Evolutionary conservation across 2,888 invertebrate genomes (phyloP), one percentile per base, ranked within the genome.

Genomic region (Anaspis maculata): DNA sequence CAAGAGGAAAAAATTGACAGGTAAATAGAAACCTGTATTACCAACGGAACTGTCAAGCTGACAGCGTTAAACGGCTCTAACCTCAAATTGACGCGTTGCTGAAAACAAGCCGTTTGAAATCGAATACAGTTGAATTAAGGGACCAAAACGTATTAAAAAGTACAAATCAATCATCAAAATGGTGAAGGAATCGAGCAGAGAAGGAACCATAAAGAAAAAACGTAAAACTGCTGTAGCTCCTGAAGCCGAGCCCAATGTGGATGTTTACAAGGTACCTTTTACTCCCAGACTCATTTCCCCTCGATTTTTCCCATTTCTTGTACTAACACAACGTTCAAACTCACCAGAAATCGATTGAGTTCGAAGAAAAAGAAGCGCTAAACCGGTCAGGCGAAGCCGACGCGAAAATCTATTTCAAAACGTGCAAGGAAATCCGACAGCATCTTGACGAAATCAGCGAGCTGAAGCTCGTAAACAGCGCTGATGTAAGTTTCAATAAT

Each of bases 301-400:
- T 9, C 19, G 6, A 5, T 6, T 13, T 4, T 22, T 11, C 13
- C 12, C 4, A 13, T 27, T 22, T 27, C 7, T 3, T 7, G 10
- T 16, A 12, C 11, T n/a, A 11, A 25, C 5, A 14, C 3, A 13
- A n/a, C 13, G 7, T 23, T 16, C n/a, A 12, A 21, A 7, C 10
- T 15, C 26, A 56, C 9, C 28, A 83, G 83, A 74, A 72, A 57
- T 79, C 79, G 14, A 76, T 80, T 16, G 73, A 73, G 38, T 77
- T 75, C 52, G 88, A 88, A 62, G 86, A 86, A 57, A 70, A 76
- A 14, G 85, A 85, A 66, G 80, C 85, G 1, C 66, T 72, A 30
- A 62, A 69, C 30, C 67, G 85, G 25, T 71, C 77, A 24, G 74
- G 80, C 1, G 76, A 78, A 30, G 71, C 73, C 45, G 87, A 88